phyloP scores from a whole-genome alignment of 2,797 vertebrate genomes.

The Scolopax bukidnonensis region DNA sequence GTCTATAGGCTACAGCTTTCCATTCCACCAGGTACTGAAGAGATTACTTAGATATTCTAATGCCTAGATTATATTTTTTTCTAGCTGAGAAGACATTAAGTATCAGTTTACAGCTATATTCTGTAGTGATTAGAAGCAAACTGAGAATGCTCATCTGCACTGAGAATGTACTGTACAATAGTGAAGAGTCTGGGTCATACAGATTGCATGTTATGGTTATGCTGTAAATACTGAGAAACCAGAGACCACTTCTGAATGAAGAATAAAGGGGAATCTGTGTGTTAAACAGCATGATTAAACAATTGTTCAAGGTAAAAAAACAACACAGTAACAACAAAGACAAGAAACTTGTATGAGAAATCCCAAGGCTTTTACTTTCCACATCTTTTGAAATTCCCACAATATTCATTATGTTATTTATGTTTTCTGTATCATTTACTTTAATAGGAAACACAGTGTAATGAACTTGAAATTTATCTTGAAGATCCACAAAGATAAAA shows the following conservation, averaged over 20 bases:
- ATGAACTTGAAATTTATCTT: background rate
- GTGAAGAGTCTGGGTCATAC: background rate
- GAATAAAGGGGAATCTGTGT: background rate
- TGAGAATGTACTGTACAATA: background rate
- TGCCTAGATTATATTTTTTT: background rate
- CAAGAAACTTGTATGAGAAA: background rate
- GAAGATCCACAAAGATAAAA: background rate
- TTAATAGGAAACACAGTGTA: background rate
- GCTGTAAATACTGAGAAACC: background rate
- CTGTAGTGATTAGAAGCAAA: background rate
- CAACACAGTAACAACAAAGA: background rate
- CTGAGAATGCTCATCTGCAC: background rate
- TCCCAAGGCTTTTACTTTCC: background rate
- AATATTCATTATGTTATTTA: background rate
- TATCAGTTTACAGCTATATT: background rate
- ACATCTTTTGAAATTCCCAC: background rate
- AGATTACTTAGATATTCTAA: background rate
- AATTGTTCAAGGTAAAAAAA: background rate
- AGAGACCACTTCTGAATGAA: background rate
- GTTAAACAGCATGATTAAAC: background rate
- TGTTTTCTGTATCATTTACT: background rate
- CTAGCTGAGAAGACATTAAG: background rate
- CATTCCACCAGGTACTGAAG: background rate
- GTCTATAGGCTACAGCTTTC: background rate
- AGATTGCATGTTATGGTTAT: background rate